Evolutionary conservation across 2,888 invertebrate species (phyloP).

Genomic region (Mythimna impura): DNA sequence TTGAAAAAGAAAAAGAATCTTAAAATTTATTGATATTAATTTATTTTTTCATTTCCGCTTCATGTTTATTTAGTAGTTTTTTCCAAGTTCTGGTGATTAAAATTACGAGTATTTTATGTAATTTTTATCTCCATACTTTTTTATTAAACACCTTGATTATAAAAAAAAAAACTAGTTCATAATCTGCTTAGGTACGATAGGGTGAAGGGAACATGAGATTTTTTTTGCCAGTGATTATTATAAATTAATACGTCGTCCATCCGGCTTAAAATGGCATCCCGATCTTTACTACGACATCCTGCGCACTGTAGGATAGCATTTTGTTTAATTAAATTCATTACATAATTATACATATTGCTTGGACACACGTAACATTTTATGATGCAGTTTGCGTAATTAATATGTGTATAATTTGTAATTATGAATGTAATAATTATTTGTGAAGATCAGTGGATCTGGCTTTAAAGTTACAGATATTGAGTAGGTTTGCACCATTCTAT

Average conservation of each 20-base stretch:
- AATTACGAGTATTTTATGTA: background rate
- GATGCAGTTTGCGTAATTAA: slow-evolving; percentile 39
- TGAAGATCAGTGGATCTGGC: slow-evolving; percentile 12
- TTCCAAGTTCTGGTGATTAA: background rate
- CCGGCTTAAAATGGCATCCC: slow-evolving; percentile 68
- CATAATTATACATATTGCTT: slow-evolving; percentile 54
- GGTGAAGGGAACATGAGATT: slow-evolving; percentile 47
- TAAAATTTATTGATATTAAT: background rate
- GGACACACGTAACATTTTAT: slow-evolving; percentile 46
- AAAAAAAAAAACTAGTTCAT: slow-evolving; percentile 20
- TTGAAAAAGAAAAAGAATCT: no score
- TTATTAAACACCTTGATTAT: background rate
- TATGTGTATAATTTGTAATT: slow-evolving; percentile 39
- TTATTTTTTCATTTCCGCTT: background rate
- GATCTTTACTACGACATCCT: slow-evolving; percentile 69
- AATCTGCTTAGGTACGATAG: slow-evolving; percentile 24
- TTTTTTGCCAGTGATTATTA: slow-evolving; percentile 65
- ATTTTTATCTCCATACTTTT: background rate
- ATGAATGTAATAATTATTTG: slow-evolving; percentile 39
- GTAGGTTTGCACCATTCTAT: background rate
- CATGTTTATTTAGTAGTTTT: no score
- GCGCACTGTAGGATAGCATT: slow-evolving; percentile 51
- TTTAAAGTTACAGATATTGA: slow-evolving; percentile 6
- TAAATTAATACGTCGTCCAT: slow-evolving; percentile 68
- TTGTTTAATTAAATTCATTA: slow-evolving; percentile 58